These are phyloP conservation scores for Anneissia japonica DNA, from an alignment of 35 echinoderm and acorn worm species.

Conservation along the genomic window DNA sequence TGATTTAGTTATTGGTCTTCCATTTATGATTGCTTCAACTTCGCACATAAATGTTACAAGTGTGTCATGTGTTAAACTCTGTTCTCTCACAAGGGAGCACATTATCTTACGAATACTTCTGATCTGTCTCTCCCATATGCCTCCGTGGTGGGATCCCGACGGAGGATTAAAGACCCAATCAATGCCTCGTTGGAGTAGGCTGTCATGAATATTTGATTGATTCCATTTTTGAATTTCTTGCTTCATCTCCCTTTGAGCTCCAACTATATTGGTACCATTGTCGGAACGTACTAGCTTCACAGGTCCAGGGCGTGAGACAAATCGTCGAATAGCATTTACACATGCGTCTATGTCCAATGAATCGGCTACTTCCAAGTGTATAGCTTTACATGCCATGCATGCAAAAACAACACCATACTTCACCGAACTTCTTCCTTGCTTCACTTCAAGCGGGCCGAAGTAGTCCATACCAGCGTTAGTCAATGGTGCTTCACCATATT, in stretches of 20 bases:
- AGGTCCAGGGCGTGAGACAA: background rate
- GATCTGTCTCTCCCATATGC: background rate
- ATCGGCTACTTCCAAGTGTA: background rate
- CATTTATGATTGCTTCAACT: slow-evolving; percentile 12
- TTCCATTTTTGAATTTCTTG: background rate
- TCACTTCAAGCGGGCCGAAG: slow-evolving; percentile 3
- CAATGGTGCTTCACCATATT: background rate
- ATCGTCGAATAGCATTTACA: slow-evolving; percentile 2
- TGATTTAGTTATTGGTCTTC: background rate
- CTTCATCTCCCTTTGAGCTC: background rate
- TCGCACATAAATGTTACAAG: background rate
- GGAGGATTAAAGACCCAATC: slow-evolving; percentile 1
- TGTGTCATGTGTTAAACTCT: background rate
- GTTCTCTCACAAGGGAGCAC: background rate
- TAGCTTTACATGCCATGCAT: background rate
- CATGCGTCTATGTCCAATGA: background rate
- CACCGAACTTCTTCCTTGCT: background rate
- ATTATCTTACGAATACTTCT: background rate
- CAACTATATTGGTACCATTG: background rate
- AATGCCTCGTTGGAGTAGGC: background rate
- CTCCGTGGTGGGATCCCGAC: background rate
- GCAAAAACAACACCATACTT: slow-evolving; percentile 12
- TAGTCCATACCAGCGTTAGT: background rate
- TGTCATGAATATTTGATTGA: background rate
- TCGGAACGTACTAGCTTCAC: background rate